phyloP scores from a whole-genome alignment of 2,797 vertebrate genomes.

The Danio albolineatus region DNA sequence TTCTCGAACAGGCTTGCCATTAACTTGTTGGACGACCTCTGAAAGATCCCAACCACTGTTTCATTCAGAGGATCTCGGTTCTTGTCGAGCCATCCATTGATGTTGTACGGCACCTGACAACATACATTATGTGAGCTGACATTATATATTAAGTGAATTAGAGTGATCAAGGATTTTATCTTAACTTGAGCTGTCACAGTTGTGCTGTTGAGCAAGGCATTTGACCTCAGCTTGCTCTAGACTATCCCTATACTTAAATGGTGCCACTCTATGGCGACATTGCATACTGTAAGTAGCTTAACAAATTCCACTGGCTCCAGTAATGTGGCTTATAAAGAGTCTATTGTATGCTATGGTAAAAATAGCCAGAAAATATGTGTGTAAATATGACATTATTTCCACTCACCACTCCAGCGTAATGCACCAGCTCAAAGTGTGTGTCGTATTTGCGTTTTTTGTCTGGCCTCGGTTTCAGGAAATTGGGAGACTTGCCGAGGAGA shows the following conservation, averaged over 20 bases:
- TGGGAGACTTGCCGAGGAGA: constrained; percentile 91
- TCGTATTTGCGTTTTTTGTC: constrained; percentile 95
- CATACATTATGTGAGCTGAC: background rate
- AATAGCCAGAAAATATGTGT: constrained; percentile 14
- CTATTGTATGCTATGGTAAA: constrained; percentile 19
- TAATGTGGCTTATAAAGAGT: constrained; percentile 7
- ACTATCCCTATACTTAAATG: constrained; percentile 28
- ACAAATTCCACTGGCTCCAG: constrained; percentile 21
- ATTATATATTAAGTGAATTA: background rate
- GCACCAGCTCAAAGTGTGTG: constrained; percentile 92
- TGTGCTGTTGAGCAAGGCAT: constrained; percentile 1
- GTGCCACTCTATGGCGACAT: background rate
- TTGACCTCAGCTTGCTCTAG: constrained; percentile 15
- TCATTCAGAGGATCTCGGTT: constrained; percentile 95
- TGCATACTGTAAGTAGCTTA: constrained; percentile 22
- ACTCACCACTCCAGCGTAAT: constrained; percentile 96
- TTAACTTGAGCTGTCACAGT: constrained; percentile 15
- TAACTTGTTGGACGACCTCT: constrained; percentile 92
- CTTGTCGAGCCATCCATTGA: constrained; percentile 92
- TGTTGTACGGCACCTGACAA: constrained; percentile 90
- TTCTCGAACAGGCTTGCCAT: constrained; percentile 88
- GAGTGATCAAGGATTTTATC: background rate
- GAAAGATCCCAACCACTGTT: constrained; percentile 88
- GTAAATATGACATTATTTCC: constrained; percentile 14
- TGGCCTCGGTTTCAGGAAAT: constrained; percentile 87